Percentiles rank a stretch among this genome's conserved stretches.
phyloP scores from a whole-genome alignment of 2,797 vertebrate species.

The Allobates femoralis region DNA sequence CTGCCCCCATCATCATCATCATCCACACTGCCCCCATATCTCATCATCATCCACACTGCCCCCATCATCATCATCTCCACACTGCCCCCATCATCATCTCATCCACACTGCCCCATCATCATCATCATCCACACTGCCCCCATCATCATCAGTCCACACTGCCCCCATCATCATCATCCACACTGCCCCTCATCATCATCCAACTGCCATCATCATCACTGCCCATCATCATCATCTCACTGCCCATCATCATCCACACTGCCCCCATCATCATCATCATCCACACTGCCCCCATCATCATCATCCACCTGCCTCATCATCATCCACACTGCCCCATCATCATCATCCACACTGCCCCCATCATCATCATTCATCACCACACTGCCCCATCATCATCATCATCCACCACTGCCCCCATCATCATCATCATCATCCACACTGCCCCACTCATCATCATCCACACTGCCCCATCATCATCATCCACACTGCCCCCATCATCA shows the following conservation, averaged over 20 bases:
- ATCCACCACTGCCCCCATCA: not conserved
- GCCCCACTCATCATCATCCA: not conserved
- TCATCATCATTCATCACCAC: not conserved
- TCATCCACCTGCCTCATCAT: too few relatives aligned
- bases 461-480: not conserved
- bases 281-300: too few relatives aligned
- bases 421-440: not conserved
- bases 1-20: too few relatives aligned
- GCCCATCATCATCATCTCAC: too few relatives aligned
- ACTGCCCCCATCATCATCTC: not conserved
- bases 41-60: not conserved
- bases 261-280: not conserved
- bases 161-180: too few relatives aligned
- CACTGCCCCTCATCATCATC: too few relatives aligned
- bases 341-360: not conserved
- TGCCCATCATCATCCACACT: not conserved
- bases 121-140: too few relatives aligned
- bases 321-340: too few relatives aligned
- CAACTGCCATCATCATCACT: too few relatives aligned
- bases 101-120: too few relatives aligned
- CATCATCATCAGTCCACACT: too few relatives aligned
- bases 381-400: not conserved
- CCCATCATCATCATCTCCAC: not conserved
- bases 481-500: not conserved
- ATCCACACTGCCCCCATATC: not conserved